Base-by-base conservation (phyloP, 2,888 invertebrate species). In the Xylota sylvarum region DNA sequence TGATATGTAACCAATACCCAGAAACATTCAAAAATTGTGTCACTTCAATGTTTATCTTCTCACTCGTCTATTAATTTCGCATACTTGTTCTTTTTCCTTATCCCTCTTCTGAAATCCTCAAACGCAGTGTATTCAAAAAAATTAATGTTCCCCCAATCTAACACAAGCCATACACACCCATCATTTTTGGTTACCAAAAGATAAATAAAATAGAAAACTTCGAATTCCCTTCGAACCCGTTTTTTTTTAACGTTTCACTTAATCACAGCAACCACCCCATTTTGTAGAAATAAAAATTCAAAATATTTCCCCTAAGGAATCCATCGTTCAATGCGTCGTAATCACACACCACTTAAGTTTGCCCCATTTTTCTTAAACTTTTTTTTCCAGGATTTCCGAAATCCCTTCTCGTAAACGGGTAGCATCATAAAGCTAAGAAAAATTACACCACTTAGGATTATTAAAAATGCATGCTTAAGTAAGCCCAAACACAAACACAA, bases 391-490 rank as follows among this genome's bases (percentile, higher is more conserved):
- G 17, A 55, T n/a, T n/a, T 23, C 2, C 5, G n/a, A 56, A 55
- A 12, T 6, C 5, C 1, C 37, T 50, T 23, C 17, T 9, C 23
- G 19, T 37, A 12, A 23, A n/a, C 43, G 14, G 48, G n/a, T 12
- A 17, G 60, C 40, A 50, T 40, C 62, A 30, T 40, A 52, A 37
- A 32, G 30, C 64, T 55, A 65, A 65, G 64, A 74, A 52, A 74
- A 65, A 65, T 56, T 43, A 74, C 55, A 55, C 74, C 78, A 78
- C 78, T 62, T 70, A 78, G 19, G 50, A 43, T 64, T 70, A 78
- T 78, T 70, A 78, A 78, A 78, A 78, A 78, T 78, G 43, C 46
- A 78, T 62, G 78, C 52, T 46, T 17, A 58, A 37, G 27, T 50
- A 37, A 19, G 30, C 17, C 10, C n/a, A 9, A 2, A 17, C 19